These are phyloP conservation scores for Leptopilina boulardi DNA, from an alignment of 1,140 invertebrate species.

Conservation along the genomic window DNA sequence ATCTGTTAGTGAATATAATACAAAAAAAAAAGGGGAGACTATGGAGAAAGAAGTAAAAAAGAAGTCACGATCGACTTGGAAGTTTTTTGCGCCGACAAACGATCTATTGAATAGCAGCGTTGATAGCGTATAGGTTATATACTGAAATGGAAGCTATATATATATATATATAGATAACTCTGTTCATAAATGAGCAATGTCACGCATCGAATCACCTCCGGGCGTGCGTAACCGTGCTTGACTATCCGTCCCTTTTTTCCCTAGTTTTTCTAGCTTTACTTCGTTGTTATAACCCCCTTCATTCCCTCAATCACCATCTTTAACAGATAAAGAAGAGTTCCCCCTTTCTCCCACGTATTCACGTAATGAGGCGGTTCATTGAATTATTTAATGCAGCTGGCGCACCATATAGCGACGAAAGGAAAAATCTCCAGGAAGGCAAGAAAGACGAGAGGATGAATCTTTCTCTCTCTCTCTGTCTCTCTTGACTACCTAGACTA, in stretches of 20 bases:
- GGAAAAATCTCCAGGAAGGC: conserved; percentile 8
- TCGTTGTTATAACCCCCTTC: conserved; percentile 47
- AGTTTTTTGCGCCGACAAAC: conserved; percentile 20
- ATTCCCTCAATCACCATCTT: conserved; percentile 35
- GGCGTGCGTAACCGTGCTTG: conserved; percentile 58
- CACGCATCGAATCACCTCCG: conserved; percentile 68
- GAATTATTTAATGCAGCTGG: conserved; percentile 52
- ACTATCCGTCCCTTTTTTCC: conserved; percentile 53
- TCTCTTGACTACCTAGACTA: not conserved
- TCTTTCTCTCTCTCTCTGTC: not conserved
- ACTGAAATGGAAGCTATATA: conserved; percentile 36
- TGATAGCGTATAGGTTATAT: conserved; percentile 15
- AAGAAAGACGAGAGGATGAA: conserved; percentile 20
- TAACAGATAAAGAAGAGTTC: not conserved
- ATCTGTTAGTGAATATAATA: no score
- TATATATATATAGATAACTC: no score
- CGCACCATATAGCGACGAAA: conserved; percentile 16
- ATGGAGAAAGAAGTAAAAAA: no score
- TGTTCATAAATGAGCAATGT: conserved; percentile 67
- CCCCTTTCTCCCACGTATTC: conserved; percentile 47
- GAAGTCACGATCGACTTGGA: not conserved
- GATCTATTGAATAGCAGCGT: conserved; percentile 26
- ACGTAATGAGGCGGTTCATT: conserved; percentile 50
- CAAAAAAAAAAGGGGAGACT: conserved; percentile 4
- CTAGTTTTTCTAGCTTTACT: conserved; percentile 41